phyloP scores from a whole-genome alignment of 1,140 invertebrate genomes.

The Zaprionus inermis region DNA sequence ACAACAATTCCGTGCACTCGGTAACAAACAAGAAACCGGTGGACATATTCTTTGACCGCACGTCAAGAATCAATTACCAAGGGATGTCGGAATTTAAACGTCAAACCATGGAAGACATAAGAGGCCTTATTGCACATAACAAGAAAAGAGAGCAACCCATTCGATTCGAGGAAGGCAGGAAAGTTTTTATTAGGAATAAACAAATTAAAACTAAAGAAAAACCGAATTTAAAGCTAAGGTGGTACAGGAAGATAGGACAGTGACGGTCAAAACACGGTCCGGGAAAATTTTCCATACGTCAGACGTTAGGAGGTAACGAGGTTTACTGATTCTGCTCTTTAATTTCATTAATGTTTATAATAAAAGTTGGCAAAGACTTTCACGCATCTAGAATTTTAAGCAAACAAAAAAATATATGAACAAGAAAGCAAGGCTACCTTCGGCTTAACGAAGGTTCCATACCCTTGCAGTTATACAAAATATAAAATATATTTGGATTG shows the following conservation, averaged over 20 bases:
- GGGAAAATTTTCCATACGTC: neutral
- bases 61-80: neutral
- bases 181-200: neutral
- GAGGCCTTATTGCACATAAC: neutral
- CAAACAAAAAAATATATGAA: too few relatives aligned
- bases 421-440: too few relatives aligned
- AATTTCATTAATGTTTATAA: too few relatives aligned
- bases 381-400: too few relatives aligned
- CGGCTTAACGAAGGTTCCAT: too few relatives aligned
- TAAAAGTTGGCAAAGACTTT: too few relatives aligned
- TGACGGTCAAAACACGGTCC: neutral
- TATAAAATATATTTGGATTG: too few relatives aligned
- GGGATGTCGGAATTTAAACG: neutral
- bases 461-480: too few relatives aligned
- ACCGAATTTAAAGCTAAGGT: neutral
- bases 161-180: neutral
- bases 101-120: conserved; percentile 3
- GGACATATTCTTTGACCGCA: conserved; percentile 1
- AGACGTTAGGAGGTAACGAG: neutral
- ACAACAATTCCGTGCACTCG: conserved; percentile 17
- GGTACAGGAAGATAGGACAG: neutral
- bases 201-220: neutral
- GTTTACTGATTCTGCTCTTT: too few relatives aligned
- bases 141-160: neutral
- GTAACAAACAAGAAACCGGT: neutral